phyloP scores from a whole-genome alignment of 2,113 vertebrate genomes.

The Casuarius casuarius region DNA sequence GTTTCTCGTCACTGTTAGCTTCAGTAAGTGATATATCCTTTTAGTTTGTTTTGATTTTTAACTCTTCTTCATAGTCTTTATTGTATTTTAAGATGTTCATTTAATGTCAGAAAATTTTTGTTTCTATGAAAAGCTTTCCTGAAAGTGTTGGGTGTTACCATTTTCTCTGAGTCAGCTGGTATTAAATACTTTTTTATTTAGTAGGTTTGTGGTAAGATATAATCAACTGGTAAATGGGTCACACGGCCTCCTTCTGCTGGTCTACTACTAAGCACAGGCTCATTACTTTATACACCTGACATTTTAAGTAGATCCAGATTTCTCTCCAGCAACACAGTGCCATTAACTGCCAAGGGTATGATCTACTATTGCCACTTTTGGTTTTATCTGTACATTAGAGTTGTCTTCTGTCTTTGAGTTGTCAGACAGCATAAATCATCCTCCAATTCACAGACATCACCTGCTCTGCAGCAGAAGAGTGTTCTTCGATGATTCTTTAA shows the following conservation, averaged over 20 bases:
- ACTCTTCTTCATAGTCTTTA: neutral
- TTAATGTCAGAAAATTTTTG: neutral
- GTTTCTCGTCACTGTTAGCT: neutral
- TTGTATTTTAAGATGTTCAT: neutral
- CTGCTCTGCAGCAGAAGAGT: neutral
- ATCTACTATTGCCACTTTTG: constrained; percentile 33
- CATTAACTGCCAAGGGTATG: constrained; percentile 54
- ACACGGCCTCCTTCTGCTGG: constrained; percentile 68
- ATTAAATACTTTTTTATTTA: constrained; percentile 77
- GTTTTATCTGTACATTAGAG: constrained; percentile 57
- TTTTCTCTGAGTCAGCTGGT: neutral
- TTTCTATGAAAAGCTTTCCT: neutral
- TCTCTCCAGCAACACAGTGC: constrained; percentile 41
- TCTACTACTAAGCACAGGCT: constrained; percentile 52
- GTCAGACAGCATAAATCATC: constrained; percentile 41
- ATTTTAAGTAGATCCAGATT: constrained; percentile 58
- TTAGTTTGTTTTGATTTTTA: neutral
- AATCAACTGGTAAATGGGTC: constrained; percentile 66
- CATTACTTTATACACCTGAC: constrained; percentile 65
- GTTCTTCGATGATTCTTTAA: neutral
- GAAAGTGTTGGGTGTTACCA: neutral
- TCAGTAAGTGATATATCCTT: neutral
- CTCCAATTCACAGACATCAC: neutral
- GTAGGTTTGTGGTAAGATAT: constrained; percentile 65
- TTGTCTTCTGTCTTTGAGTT: constrained; percentile 54